Evolutionary conservation across 2,797 vertebrate species (phyloP), one percentile per base, ranked within the genome.

Genomic region (Acipenser ruthenus): DNA sequence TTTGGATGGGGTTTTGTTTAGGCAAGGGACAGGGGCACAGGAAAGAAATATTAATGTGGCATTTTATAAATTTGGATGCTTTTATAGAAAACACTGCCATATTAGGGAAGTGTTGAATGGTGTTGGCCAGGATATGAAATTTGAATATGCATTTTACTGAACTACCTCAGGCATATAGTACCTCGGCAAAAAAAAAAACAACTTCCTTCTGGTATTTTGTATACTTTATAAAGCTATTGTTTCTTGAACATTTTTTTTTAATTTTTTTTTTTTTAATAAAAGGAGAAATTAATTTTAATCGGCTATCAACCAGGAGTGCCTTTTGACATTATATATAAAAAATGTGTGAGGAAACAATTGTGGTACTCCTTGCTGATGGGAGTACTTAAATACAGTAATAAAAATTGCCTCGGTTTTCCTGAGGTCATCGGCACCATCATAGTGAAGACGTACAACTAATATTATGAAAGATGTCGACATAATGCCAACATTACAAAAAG

Each of bases 131-230:
- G 90, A 93, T 93, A 93, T 89, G 87, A 94, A 93, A 91, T 37
- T 37, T 92, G 89, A 94, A 94, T 88, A 96, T 97, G 95, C 95
- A 96, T 98, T 97, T 97, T 97, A 98, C 94, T 92, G 91, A 96
- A 95, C 96, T 99, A 98, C 97, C 96, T 99, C 97, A 99, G 95
- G 94, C 94, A 88, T 94, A 93, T 94, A 95, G 92, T 96, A 96
- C 95, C 94, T 97, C 95, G 97, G 89, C 91, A 92, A 90, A 37
- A 37, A 37, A 37, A 37, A 89, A 92, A 95, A 83, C 85, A 87
- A 5, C 37, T 91, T 84, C 84, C 86, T 94, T 94, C 93, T 94
- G 91, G 92, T 95, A 94, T 93, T 96, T 98, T 99, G 93, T 98
- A 96, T 96, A 94, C 95, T 97, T 99, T 97, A 96, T 96, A 97